These are phyloP conservation scores for Oncorhynchus kisutch DNA, from an alignment of 2,113 vertebrate species.

Conservation along the genomic window DNA sequence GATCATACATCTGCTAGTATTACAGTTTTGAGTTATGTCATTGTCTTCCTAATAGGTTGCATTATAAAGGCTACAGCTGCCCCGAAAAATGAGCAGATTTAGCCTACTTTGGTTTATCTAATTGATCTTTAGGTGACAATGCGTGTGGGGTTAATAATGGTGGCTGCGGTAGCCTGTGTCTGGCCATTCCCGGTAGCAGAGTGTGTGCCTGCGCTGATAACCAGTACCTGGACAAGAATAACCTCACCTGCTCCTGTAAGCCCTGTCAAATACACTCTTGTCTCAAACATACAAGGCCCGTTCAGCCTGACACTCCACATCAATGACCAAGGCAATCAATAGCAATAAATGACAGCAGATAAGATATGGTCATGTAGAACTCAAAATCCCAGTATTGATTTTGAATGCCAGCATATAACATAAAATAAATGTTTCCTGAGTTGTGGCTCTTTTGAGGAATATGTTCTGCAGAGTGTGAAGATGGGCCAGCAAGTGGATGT, in stretches of 20 bases:
- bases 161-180: constrained; percentile 80
- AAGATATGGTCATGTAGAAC: constrained; percentile 18
- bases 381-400: constrained; percentile 18
- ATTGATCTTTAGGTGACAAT: constrained; percentile 76
- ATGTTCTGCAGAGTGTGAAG: neutral
- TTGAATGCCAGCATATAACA: neutral
- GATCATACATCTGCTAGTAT: neutral
- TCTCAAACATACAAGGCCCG: neutral
- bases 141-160: constrained; percentile 81
- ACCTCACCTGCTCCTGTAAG: constrained; percentile 81
- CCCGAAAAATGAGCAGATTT: neutral
- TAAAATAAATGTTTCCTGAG: neutral
- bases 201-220: constrained; percentile 86
- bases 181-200: constrained; percentile 80
- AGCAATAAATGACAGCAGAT: constrained; percentile 11
- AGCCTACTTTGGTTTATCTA: neutral
- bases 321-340: constrained; percentile 3
- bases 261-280: constrained; percentile 2
- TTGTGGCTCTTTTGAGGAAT: neutral
- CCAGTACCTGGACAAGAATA: constrained; percentile 81
- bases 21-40: neutral
- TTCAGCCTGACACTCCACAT: constrained; percentile 8
- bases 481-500: constrained; percentile 6
- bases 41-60: neutral
- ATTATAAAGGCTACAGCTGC: neutral